Evolutionary conservation across 2,113 vertebrate species (phyloP).

Genomic region (Rhodinocichla rosea): DNA sequence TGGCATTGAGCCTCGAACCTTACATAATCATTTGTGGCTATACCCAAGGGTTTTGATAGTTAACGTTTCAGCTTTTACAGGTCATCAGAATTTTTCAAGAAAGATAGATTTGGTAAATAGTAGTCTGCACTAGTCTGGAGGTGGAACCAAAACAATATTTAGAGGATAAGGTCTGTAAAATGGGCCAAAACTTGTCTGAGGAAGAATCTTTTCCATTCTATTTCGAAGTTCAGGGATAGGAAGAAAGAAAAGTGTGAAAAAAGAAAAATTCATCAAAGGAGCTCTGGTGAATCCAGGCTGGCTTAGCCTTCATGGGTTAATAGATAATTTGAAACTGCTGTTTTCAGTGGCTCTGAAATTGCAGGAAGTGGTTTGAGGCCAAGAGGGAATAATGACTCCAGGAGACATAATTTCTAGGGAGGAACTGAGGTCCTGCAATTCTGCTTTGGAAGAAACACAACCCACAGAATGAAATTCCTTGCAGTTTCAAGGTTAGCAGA

Average conservation of each 20-base stretch:
- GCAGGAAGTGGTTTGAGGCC: constrained; percentile 22
- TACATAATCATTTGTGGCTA: not conserved
- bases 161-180: not conserved
- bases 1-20: not conserved
- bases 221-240: not conserved
- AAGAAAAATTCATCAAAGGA: not conserved
- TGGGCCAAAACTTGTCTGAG: not conserved
- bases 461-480: not conserved
- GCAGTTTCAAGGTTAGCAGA: not conserved
- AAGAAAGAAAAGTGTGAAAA: not conserved
- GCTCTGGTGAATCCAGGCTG: not conserved
- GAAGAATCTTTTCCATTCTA: not conserved
- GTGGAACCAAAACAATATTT: not conserved
- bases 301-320: constrained; percentile 15
- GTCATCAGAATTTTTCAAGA: not conserved
- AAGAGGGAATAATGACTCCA: not conserved
- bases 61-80: not conserved
- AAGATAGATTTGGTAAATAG: constrained; percentile 20
- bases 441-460: not conserved
- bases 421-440: not conserved
- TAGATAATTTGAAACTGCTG: not conserved
- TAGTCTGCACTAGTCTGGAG: not conserved
- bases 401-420: constrained; percentile 15
- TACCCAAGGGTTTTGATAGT: not conserved
- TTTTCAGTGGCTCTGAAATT: constrained; percentile 29